phyloP scores from a whole-genome alignment of 2,797 vertebrate genomes.

The Gorsachius magnificus region DNA sequence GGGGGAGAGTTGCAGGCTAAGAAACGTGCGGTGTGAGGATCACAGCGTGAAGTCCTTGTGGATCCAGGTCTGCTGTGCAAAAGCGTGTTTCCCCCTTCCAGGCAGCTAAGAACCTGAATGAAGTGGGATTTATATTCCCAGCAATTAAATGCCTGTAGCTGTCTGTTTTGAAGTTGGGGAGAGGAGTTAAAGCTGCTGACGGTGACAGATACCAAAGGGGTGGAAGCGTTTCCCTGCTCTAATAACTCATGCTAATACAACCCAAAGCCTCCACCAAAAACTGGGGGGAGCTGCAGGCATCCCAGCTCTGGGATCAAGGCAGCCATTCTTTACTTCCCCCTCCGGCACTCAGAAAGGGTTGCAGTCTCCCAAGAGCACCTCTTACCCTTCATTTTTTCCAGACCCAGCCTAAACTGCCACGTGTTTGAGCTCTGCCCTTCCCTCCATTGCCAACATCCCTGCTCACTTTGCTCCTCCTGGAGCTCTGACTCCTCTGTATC shows the following conservation, averaged over 20 bases:
- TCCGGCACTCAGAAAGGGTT: neutral
- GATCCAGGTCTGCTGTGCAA: neutral
- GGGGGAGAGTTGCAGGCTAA: neutral
- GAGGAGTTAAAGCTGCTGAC: neutral
- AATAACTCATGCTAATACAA: conserved; percentile 38
- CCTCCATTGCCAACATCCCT: neutral
- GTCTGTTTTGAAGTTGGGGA: conserved; percentile 12
- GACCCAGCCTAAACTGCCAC: neutral
- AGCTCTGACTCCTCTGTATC: neutral
- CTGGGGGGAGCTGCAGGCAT: neutral
- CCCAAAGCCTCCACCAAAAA: neutral
- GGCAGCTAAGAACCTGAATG: conserved; percentile 2
- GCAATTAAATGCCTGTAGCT: conserved; percentile 13
- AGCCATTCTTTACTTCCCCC: neutral
- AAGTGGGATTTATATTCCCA: conserved; percentile 15
- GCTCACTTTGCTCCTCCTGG: neutral
- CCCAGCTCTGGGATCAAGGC: neutral
- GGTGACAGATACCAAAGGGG: neutral
- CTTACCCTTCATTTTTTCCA: neutral
- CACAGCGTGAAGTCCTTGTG: neutral
- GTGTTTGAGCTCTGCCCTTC: neutral
- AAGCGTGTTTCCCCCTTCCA: neutral
- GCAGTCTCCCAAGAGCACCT: neutral
- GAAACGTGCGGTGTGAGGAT: neutral
- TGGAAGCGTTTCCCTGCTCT: neutral